Base-by-base conservation (phyloP, 2,113 vertebrate species). In the Chionomys nivalis region DNA sequence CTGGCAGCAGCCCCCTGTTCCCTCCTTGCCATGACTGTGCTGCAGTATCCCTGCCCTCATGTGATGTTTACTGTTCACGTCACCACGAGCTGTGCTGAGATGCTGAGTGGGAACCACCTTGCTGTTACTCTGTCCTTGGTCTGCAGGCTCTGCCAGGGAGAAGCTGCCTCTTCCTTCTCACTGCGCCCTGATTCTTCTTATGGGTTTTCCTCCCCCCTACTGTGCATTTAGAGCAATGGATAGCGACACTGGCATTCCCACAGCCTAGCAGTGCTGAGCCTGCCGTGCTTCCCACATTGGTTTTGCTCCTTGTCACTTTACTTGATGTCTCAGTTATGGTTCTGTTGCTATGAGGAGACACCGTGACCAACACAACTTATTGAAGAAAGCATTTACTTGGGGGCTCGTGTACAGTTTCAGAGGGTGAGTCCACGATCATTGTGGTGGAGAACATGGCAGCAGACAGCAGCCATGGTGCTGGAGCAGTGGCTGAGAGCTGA, bases 21-120 rank as follows among this genome's bases (percentile, higher is more conserved):
- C 66, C 0, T 0, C 24, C 11, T 3, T 33, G 5, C 55, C 47
- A 1, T 1, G 1, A 2, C 10, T 7, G 42, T 42, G 39, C 28
- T 58, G 2, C 31, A 28, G n/a, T 26, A 12, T 26, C 66, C 58
- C 1, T 13, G 26, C 4, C 14, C 5, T 28, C 7, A 1, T 7
- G 24, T 5, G 16, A 12, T 17, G 2, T 36, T 31, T 10, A 24
- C 24, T 0, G 1, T 9, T 42, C 81, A 6, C 0, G 5, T 39
- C 31, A n/a, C 65, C 4, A 0, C 7, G 36, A 17, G 5, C 16
- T 21, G 42, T 4, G 78, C 23, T 17, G 39, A 24, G 2, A 3
- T 9, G 1, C 3, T 0, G 14, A 3, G 42, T 44, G 14, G 21
- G 70, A 52, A 7, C 36, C 0, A 17, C 52, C 52, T 72, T 21